These are phyloP conservation scores for Thrips palmi DNA, from an alignment of 1,140 invertebrate genomes.

Conservation along the genomic window DNA sequence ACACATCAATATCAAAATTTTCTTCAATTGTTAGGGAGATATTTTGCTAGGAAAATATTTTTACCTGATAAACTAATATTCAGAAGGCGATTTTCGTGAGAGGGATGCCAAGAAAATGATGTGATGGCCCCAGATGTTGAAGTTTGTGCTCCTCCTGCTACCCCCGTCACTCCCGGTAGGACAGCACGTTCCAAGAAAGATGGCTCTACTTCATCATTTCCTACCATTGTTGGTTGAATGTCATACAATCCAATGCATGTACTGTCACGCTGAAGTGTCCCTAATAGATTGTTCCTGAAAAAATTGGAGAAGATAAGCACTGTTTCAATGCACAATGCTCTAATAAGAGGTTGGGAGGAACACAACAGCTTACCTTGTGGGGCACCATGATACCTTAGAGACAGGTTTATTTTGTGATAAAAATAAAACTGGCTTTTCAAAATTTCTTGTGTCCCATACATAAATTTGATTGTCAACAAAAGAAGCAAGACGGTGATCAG, in stretches of 20 bases:
- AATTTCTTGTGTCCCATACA: slow-evolving; percentile 74
- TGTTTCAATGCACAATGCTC: not conserved
- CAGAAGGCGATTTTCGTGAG: slow-evolving; percentile 53
- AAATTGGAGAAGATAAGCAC: slow-evolving; percentile 5
- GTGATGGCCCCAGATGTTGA: no score
- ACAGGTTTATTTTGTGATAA: slow-evolving; percentile 49
- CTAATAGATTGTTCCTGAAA: slow-evolving; percentile 50
- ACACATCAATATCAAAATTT: slow-evolving; percentile 4
- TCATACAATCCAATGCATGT: slow-evolving; percentile 52
- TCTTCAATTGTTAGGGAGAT: slow-evolving; percentile 1
- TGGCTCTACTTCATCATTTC: slow-evolving; percentile 52
- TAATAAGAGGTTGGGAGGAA: slow-evolving; percentile 10
- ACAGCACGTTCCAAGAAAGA: slow-evolving; percentile 54
- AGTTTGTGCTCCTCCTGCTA: no score
- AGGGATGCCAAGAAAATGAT: slow-evolving; percentile 71
- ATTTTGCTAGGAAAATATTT: slow-evolving; percentile 5
- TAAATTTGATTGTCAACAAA: slow-evolving; percentile 60
- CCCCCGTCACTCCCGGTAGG: slow-evolving; percentile 28
- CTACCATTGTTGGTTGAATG: slow-evolving; percentile 50
- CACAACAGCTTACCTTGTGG: slow-evolving; percentile 45
- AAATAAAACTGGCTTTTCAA: slow-evolving; percentile 65
- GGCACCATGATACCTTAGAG: slow-evolving; percentile 68
- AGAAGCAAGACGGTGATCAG: slow-evolving; percentile 61
- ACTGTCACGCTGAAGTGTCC: slow-evolving; percentile 53
- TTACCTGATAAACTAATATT: slow-evolving; percentile 39